Conservation (phyloP, 2,797 vertebrate genomes). For the Trematomus bernacchii region DNA sequence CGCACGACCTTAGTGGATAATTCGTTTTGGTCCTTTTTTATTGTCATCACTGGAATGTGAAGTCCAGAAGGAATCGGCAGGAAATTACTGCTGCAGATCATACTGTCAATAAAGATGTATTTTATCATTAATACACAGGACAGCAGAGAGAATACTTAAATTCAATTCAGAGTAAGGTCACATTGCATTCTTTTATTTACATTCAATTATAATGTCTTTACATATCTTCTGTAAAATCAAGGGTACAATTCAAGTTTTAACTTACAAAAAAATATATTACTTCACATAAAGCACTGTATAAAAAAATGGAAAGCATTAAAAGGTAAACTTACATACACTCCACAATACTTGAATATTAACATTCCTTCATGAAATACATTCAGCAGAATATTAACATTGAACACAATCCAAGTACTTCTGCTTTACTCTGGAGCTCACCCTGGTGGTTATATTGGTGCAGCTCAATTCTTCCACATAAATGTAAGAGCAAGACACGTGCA, state of each 20-base stretch:
- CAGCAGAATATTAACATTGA: slow-evolving; percentile 37
- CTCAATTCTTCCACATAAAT: slow-evolving; percentile 2
- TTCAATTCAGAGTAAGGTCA: slow-evolving; percentile 13
- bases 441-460: slow-evolving; percentile 8
- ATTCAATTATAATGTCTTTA: slow-evolving; percentile 58
- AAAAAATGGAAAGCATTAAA: slow-evolving; percentile 46
- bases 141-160: neutral
- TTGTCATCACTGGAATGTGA: neutral
- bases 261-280: slow-evolving; percentile 56
- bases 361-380: slow-evolving; percentile 65
- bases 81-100: slow-evolving; percentile 4
- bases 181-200: slow-evolving; percentile 71
- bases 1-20: neutral
- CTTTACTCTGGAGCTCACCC: slow-evolving; percentile 30
- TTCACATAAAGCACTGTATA: slow-evolving; percentile 43
- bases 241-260: slow-evolving; percentile 71
- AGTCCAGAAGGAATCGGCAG: slow-evolving; percentile 12
- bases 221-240: slow-evolving; percentile 69
- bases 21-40: slow-evolving; percentile 1
- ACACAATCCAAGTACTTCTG: slow-evolving; percentile 20
- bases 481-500: slow-evolving; percentile 12
- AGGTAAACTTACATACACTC: slow-evolving; percentile 28
- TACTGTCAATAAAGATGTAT: neutral
- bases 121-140: neutral
- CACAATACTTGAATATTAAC: slow-evolving; percentile 46